These are phyloP conservation scores for Stigmatopora argus DNA, from an alignment of 2,113 vertebrate genomes.

Conservation along the genomic window DNA sequence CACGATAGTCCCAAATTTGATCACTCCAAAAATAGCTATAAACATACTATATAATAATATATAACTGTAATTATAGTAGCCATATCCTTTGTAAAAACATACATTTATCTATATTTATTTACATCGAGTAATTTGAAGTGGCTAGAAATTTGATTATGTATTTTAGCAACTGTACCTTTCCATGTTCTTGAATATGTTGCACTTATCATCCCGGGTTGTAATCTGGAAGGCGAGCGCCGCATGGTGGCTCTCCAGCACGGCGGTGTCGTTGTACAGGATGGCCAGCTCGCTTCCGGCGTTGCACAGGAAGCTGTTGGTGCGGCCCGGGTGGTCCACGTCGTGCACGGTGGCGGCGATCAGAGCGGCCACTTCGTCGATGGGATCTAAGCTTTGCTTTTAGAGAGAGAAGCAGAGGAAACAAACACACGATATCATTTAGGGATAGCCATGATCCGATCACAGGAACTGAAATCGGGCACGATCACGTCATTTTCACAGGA, in stretches of 20 bases:
- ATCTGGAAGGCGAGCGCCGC: constrained; percentile 95
- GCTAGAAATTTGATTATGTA: too few relatives aligned
- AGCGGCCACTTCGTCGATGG: constrained; percentile 84
- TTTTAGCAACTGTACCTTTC: constrained; percentile 72
- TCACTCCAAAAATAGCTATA: too few relatives aligned
- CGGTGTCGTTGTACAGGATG: constrained; percentile 89
- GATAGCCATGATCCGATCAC: too few relatives aligned
- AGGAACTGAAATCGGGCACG: too few relatives aligned
- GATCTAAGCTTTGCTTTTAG: constrained; percentile 88
- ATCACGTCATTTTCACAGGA: too few relatives aligned
- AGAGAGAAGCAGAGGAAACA: neutral
- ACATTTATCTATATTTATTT: too few relatives aligned
- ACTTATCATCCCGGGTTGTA: constrained; percentile 84
- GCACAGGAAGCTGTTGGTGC: constrained; percentile 95
- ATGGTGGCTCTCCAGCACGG: constrained; percentile 93
- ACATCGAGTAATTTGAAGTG: too few relatives aligned
- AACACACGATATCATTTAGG: neutral
- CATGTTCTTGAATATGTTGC: constrained; percentile 96
- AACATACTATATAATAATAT: too few relatives aligned
- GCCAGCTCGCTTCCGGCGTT: constrained; percentile 90
- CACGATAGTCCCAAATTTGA: too few relatives aligned
- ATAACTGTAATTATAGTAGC: too few relatives aligned
- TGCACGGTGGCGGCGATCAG: constrained; percentile 93
- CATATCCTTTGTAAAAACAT: too few relatives aligned
- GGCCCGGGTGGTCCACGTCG: constrained; percentile 92